Conservation (phyloP, 2,888 invertebrate genomes). For the Agelastica alni region DNA sequence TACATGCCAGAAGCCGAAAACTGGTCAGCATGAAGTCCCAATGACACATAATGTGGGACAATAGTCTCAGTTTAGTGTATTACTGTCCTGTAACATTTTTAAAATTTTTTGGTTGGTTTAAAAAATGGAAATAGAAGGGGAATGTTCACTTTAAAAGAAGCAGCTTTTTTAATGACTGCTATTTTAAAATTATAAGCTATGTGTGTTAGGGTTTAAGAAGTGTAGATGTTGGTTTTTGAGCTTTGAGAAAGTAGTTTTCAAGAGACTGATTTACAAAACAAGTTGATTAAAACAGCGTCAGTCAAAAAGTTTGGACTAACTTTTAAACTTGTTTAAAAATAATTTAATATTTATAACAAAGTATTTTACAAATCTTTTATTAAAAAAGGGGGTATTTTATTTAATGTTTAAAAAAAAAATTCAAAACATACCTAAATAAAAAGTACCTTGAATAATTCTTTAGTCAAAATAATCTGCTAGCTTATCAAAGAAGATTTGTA, state of each 20-base stretch:
- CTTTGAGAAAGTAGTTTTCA: slow-evolving; percentile 20
- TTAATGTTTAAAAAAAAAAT: too few species aligned
- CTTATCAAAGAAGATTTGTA: too few species aligned
- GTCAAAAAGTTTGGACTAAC: slow-evolving; percentile 3
- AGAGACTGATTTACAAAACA: slow-evolving; percentile 22
- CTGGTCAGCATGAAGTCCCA: slow-evolving; percentile 80
- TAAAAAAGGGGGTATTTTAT: neutral
- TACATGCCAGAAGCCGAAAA: slow-evolving; percentile 71
- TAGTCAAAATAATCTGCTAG: too few species aligned
- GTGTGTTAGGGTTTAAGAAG: slow-evolving; percentile 21
- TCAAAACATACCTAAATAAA: too few species aligned
- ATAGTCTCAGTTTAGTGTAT: slow-evolving; percentile 41
- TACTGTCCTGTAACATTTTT: slow-evolving; percentile 22
- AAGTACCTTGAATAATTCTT: too few species aligned
- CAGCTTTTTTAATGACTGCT: slow-evolving; percentile 20
- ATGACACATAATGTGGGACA: slow-evolving; percentile 69
- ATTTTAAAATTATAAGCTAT: slow-evolving; percentile 21
- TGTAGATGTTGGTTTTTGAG: slow-evolving; percentile 15
- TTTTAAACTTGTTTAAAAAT: too few species aligned
- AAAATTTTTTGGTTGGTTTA: slow-evolving; percentile 21
- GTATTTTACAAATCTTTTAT: neutral
- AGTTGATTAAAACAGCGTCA: neutral
- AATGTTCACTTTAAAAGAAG: slow-evolving; percentile 1
- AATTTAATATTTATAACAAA: neutral
- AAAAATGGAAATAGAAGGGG: slow-evolving; percentile 16